Base-by-base conservation (phyloP, 2,888 invertebrate species). In the Amiota mariae region DNA sequence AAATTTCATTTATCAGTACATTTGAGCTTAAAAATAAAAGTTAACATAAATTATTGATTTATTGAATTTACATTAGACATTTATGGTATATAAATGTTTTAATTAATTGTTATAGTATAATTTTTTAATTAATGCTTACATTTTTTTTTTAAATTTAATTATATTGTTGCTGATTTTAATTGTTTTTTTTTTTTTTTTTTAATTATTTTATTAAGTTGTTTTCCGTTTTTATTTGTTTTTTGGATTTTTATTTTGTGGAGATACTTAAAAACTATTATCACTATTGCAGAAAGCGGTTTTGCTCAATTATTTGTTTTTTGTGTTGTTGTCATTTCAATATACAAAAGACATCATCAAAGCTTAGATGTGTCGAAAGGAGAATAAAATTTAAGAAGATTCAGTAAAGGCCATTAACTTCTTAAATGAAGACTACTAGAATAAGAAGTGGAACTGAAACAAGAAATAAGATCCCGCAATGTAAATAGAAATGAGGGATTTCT, bases 251-350 rank as follows among this genome's bases (percentile, higher is more conserved):
- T 75, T 63, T 73, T 81, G 76, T 80, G 85, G 84, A 81, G 80
- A 76, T 77, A 85, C 88, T 88, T 88, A 88, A 86, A 84, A 89
- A 89, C 89, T 89, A 89, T 89, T 89, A 89, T 89, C 89, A 89
- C 89, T 89, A 89, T 89, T 89, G 89, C 88, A 89, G 89, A 89
- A 89, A 85, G 86, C 87, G 84, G 84, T 84, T 86, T 87, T 87
- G 81, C 78, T 82, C 80, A 81, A 81, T 83, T 80, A 72, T 72
- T 20, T 46, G 24, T 36, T 24, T 24, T 24, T 24, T 24, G 24
- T 24, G 24, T 24, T 24, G 24, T 24, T 24, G 24, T 24, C 3
- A 24, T 24, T 71, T 59, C n/a, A 13, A 49, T 49, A 59, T 6
- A 56, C 24, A 49, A 46, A 68, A 18, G 18, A 59, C 15, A 57